Evolutionary conservation across 2,888 invertebrate genomes (phyloP), one percentile per base, ranked within the genome.

Genomic region (Gandaritis pyraliata): DNA sequence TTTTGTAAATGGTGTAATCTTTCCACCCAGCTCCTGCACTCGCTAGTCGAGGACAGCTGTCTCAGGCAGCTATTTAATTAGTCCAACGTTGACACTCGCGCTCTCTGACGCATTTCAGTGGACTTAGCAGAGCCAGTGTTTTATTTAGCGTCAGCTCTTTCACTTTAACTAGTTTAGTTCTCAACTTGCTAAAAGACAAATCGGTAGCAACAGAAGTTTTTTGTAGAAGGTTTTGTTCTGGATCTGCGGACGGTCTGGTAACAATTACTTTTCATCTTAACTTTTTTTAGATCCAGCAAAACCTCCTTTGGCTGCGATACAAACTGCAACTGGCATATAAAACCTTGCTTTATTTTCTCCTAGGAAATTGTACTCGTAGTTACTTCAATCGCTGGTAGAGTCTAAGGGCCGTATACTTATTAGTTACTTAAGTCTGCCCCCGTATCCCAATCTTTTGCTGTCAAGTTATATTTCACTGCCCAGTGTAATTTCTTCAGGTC

Each of bases 11-110:
- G 23, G 6, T 6, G 52, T 48, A 12, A 13, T 33, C 10, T 39
- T 50, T 29, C 15, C 11, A 29, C 36, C 13, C 2, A 47, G 15
- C 63, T 58, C 47, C 30, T 16, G 1, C 18, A 55, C 55, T 56
- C 50, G 60, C n/a, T 23, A 15, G 51, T 43, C 61, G 59, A 55
- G 64, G 74, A 74, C 80, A 77, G 76, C 76, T 76, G 80, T 76
- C 78, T 75, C 70, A 69, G 70, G 69, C 68, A 74, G 74, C 75
- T 70, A 73, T 80, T 80, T 78, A 80, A 81, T 81, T 80, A 78
- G 73, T 70, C 61, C 70, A 67, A 60, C 73, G 65, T 59, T 62
- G 65, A 65, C 77, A 72, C 73, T 75, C 64, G 59, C 13, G 41
- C 61, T 64, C 38, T 33, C 57, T 49, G 61, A 57, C 52, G 65